Evolutionary conservation across 2,113 vertebrate species (phyloP), one percentile per base, ranked within the genome.

Genomic region (Chloropsis hardwickii): DNA sequence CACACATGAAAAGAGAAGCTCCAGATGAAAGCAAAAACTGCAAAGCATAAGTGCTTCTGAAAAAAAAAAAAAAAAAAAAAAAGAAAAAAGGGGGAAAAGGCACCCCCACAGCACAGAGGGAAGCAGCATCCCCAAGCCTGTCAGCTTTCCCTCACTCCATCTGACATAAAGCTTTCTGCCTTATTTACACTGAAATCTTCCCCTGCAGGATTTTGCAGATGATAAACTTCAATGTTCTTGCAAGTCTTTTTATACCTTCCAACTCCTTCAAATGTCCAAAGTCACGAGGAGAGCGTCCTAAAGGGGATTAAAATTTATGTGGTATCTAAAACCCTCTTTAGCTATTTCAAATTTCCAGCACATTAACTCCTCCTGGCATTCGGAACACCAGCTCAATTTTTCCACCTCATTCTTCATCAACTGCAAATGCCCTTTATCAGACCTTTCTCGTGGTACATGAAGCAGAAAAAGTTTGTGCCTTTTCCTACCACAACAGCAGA

Each of bases 281-380:
- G 92, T 67, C 88, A 60, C 48, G 37, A 70, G 27, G 40, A 93
- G 35, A 62, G 23, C 18, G 16, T 45, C 72, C n/a, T 73, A 86
- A 58, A 1, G 4, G 56, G 20, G n/a, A 86, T 48, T 47, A 71
- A 82, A 62, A 96, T 96, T 58, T 66, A 81, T 83, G 12, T 70
- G 67, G 29, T 33, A 67, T 40, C 76, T 70, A 58, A 83, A 69
- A 40, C 31, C 3, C 0, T 13, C 56, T 51, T 73, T 29, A 71
- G 76, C 84, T 78, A 54, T 86, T 64, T 94, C 72, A 9, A 10
- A 42, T 88, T 95, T 87, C 88, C 45, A 70, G 92, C 76, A 79
- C 84, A 88, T 74, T 89, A 84, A 93, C 50, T 94, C 65, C 64
- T 64, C 65, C 47, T 57, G 93, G 91, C 95, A 97, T 92, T 90